Conservation (phyloP, 2,888 invertebrate species). For the Tinea trinotella region DNA sequence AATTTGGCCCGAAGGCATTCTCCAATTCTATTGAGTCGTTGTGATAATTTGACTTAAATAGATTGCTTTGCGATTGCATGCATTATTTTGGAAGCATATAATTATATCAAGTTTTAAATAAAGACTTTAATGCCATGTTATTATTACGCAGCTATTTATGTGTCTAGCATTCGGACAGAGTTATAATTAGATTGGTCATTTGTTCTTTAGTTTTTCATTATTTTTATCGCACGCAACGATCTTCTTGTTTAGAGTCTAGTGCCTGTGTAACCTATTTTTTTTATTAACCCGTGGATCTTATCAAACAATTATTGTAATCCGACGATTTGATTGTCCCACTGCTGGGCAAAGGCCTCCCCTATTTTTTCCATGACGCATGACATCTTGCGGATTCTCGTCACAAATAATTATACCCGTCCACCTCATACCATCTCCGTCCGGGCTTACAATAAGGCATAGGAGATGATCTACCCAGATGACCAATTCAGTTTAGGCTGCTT, state of each 20-base stretch:
- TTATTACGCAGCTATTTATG: constrained; percentile 17
- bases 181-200: constrained; percentile 1
- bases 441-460: no score
- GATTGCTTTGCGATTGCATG: constrained; percentile 16
- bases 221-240: neutral
- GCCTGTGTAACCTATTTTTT: neutral
- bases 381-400: no score
- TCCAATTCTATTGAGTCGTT: constrained; percentile 18
- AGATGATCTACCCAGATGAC: no score
- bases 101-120: constrained; percentile 19
- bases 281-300: neutral
- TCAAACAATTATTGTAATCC: no score
- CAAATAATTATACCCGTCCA: no score
- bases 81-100: constrained; percentile 14
- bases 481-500: no score
- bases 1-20: constrained; percentile 1
- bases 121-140: constrained; percentile 10
- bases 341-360: no score
- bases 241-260: neutral
- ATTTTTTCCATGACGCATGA: no score
- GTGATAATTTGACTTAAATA: constrained; percentile 20
- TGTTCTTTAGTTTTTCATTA: constrained; percentile 6
- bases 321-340: no score
- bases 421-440: no score
- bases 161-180: constrained; percentile 8